Evolutionary conservation across 1,140 invertebrate genomes (phyloP).

Genomic region (Hydropsyche tenuis): DNA sequence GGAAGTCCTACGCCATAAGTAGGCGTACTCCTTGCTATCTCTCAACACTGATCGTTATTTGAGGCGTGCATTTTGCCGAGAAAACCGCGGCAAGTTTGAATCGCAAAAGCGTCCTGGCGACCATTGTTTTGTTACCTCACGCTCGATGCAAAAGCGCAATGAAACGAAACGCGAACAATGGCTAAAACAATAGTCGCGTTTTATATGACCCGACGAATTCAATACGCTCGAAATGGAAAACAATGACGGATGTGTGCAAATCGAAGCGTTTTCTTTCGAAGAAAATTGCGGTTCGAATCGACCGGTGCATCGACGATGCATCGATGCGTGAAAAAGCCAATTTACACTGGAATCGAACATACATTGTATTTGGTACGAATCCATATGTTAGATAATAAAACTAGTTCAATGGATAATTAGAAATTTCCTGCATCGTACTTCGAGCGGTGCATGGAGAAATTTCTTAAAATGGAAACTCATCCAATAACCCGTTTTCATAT

Average conservation of each 20-base stretch:
- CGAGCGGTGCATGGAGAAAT: no score
- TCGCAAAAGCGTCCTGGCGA: not conserved
- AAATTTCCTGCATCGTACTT: no score
- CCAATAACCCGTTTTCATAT: no score
- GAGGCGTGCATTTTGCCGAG: not conserved
- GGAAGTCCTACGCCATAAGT: conserved; percentile 2
- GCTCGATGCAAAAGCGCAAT: not conserved
- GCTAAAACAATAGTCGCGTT: conserved; percentile 6
- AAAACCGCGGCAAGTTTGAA: not conserved
- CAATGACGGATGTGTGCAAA: not conserved
- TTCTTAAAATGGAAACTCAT: no score
- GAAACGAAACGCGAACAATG: not conserved
- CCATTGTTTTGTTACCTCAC: not conserved
- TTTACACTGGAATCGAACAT: no score
- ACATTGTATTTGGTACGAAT: no score
- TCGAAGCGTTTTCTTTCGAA: not conserved
- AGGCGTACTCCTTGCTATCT: not conserved
- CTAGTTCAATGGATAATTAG: no score
- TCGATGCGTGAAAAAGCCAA: no score
- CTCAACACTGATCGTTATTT: not conserved
- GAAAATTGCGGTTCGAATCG: no score
- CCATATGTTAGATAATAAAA: no score
- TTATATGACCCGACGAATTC: conserved; percentile 3
- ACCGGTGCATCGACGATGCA: no score
- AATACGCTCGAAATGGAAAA: not conserved